Percentiles rank a stretch among this genome's conserved stretches.
phyloP scores from a whole-genome alignment of 2,113 vertebrate species.

The Cyprinodon tularosa region DNA sequence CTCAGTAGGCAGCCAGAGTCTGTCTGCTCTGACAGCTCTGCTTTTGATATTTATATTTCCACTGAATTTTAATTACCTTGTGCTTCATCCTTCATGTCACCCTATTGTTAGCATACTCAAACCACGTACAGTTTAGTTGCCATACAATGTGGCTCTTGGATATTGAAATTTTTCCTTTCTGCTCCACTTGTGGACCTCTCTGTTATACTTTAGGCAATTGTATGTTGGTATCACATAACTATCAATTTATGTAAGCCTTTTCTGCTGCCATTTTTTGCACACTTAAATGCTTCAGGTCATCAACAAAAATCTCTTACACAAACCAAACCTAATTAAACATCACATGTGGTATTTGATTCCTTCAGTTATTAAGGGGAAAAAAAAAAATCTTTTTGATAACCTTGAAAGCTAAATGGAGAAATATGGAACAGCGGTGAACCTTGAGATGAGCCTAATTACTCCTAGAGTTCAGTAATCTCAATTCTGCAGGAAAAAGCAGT shows the following conservation, averaged over 20 bases:
- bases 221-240: constrained; percentile 39
- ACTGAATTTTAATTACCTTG: constrained; percentile 73
- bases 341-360: too few relatives aligned
- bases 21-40: constrained; percentile 62
- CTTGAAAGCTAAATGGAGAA: too few relatives aligned
- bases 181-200: constrained; percentile 25
- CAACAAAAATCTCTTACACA: too few relatives aligned
- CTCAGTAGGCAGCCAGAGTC: constrained; percentile 51
- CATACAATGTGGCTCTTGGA: constrained; percentile 48
- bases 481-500: constrained; percentile 1
- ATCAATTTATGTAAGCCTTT: constrained; percentile 46
- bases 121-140: constrained; percentile 47
- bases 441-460: too few relatives aligned
- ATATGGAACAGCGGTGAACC: too few relatives aligned
- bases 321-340: too few relatives aligned
- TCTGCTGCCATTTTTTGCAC: too few relatives aligned
- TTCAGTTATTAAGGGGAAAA: too few relatives aligned
- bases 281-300: too few relatives aligned
- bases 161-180: constrained; percentile 46
- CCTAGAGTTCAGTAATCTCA: too few relatives aligned
- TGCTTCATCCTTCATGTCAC: constrained; percentile 63
- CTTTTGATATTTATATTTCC: constrained; percentile 76
- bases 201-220: constrained; percentile 38
- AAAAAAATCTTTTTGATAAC: too few relatives aligned
- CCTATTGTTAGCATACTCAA: constrained; percentile 53